Percentiles rank a stretch among this genome's conserved stretches.
These are phyloP conservation scores for Mormyrus proboscirostris DNA, from an alignment of 2,797 vertebrate genomes.

Conservation along the genomic window DNA sequence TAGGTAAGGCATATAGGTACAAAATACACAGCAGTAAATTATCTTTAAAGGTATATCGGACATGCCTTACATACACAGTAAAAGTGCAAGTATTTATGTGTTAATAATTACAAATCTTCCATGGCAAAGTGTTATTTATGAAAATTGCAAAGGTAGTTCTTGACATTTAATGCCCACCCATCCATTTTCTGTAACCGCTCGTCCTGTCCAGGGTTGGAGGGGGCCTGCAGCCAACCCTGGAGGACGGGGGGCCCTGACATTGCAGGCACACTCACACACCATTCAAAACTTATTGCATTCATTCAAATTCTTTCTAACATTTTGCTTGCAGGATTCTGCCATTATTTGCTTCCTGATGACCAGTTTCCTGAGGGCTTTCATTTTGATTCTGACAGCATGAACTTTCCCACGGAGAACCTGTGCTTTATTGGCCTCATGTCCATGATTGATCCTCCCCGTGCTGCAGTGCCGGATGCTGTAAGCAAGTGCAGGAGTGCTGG, in stretches of 20 bases:
- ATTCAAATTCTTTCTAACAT: neutral
- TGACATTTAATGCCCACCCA: neutral
- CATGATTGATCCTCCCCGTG: constrained; percentile 80
- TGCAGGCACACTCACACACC: neutral
- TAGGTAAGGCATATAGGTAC: constrained; percentile 55
- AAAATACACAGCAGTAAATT: neutral
- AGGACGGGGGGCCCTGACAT: neutral
- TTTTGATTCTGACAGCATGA: constrained; percentile 71
- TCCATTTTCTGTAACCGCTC: neutral
- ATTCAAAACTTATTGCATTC: neutral
- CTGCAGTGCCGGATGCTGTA: constrained; percentile 77
- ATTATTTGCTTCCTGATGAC: constrained; percentile 66
- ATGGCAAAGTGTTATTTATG: neutral
- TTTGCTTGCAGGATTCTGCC: constrained; percentile 65
- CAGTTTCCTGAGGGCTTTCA: constrained; percentile 72
- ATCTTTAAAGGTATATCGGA: neutral
- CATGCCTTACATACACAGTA: neutral
- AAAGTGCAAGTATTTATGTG: neutral
- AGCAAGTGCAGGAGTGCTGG: constrained; percentile 79
- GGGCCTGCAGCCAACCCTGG: neutral
- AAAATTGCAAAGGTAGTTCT: neutral
- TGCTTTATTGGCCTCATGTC: constrained; percentile 80
- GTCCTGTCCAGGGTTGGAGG: neutral
- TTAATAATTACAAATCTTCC: neutral
- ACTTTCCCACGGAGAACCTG: constrained; percentile 73